These are phyloP conservation scores for Leucophora obtusa DNA, from an alignment of 2,888 invertebrate species.

Conservation along the genomic window DNA sequence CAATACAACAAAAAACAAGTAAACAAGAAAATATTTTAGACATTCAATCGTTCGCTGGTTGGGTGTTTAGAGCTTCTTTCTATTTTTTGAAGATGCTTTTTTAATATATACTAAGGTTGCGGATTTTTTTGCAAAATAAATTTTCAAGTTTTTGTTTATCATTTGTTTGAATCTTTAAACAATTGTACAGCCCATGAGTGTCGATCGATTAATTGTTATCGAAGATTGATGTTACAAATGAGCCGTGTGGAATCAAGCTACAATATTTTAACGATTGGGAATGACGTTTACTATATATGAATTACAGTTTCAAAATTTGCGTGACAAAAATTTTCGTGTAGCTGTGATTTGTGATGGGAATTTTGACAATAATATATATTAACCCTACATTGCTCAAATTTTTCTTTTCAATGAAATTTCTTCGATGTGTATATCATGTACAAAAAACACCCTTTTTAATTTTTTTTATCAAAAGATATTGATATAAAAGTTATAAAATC, in stretches of 20 bases:
- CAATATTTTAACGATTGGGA: not conserved
- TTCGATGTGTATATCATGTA: no score
- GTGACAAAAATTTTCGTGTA: not conserved
- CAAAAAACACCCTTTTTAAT: no score
- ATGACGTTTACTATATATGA: not conserved
- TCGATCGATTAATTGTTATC: not conserved
- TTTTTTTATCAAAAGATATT: no score
- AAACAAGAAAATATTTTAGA: constrained; percentile 28
- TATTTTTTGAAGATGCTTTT: constrained; percentile 21
- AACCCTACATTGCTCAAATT: no score
- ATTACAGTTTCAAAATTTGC: not conserved
- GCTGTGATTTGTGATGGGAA: not conserved
- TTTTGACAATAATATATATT: not conserved
- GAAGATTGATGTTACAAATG: not conserved
- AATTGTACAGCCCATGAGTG: not conserved
- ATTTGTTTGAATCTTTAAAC: not conserved
- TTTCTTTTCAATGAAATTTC: no score
- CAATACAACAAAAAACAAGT: constrained; percentile 13
- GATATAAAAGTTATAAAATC: no score
- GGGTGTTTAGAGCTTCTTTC: not conserved
- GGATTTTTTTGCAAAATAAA: not conserved
- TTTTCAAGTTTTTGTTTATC: not conserved
- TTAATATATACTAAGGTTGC: not conserved
- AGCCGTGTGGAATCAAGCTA: not conserved
- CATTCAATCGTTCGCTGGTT: constrained; percentile 11